These are phyloP conservation scores for Bedellia somnulentella DNA, from an alignment of 2,888 invertebrate species.

Conservation along the genomic window DNA sequence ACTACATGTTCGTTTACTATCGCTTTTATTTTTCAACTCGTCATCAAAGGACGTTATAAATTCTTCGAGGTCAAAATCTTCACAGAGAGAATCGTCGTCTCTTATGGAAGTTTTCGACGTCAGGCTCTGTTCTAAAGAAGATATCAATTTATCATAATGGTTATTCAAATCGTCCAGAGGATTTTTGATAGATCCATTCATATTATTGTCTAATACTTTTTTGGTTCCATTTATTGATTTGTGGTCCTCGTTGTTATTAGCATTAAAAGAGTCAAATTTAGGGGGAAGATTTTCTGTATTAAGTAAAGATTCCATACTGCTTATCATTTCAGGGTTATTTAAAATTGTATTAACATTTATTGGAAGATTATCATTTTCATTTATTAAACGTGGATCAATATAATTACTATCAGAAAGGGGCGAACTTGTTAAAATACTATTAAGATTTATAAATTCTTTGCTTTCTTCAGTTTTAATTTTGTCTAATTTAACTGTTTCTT, in stretches of 20 bases:
- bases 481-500: slow-evolving; percentile 46
- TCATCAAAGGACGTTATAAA: slow-evolving; percentile 70
- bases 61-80: slow-evolving; percentile 67
- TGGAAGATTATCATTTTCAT: slow-evolving; percentile 70
- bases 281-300: slow-evolving; percentile 52
- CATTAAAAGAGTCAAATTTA: slow-evolving; percentile 46
- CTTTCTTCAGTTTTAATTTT: slow-evolving; percentile 41
- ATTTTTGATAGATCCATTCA: slow-evolving; percentile 17
- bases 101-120: slow-evolving; percentile 44
- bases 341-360: slow-evolving; percentile 57
- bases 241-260: slow-evolving; percentile 19
- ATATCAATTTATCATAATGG: slow-evolving; percentile 57
- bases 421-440: slow-evolving; percentile 35
- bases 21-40: slow-evolving; percentile 47
- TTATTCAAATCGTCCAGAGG: slow-evolving; percentile 41
- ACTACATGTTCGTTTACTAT: slow-evolving; percentile 47
- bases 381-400: slow-evolving; percentile 65
- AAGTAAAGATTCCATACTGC: slow-evolving; percentile 53
- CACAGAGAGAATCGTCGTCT: slow-evolving; percentile 58
- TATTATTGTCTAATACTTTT: slow-evolving; percentile 17
- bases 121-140: slow-evolving; percentile 50
- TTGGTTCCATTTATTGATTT: neutral
- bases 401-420: slow-evolving; percentile 54
- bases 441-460: slow-evolving; percentile 50
- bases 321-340: slow-evolving; percentile 52